Conservation (phyloP, 2,113 vertebrate species). For the Tachycineta bicolor region DNA sequence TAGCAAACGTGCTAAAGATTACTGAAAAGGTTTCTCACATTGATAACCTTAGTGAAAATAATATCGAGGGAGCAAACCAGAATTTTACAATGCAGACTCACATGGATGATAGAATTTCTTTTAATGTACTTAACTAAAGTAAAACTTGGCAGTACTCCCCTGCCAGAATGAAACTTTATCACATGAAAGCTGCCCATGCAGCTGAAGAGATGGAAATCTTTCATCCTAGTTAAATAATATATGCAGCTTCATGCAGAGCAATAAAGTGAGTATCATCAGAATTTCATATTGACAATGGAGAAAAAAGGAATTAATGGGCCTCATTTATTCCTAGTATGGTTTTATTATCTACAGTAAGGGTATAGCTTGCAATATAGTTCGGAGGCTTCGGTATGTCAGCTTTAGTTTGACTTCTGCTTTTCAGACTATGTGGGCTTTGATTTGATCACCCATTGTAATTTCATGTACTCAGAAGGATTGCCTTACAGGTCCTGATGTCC, state of each 20-base stretch:
- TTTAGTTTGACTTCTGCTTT: neutral
- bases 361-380: neutral
- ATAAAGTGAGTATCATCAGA: constrained; percentile 35
- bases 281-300: constrained; percentile 26
- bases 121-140: constrained; percentile 10
- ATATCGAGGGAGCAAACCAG: neutral
- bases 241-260: constrained; percentile 17
- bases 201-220: constrained; percentile 31
- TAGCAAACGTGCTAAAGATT: constrained; percentile 17
- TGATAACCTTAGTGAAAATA: neutral
- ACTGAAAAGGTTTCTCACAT: neutral
- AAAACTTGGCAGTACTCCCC: neutral
- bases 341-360: neutral
- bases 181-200: neutral
- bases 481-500: neutral
- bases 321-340: constrained; percentile 17
- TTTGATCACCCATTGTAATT: neutral
- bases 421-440: neutral
- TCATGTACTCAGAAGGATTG: neutral
- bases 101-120: constrained; percentile 2
- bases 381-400: neutral
- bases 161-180: constrained; percentile 30
- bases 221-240: constrained; percentile 35
- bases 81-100: constrained; percentile 15
- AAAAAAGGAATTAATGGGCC: constrained; percentile 5